A percentile compares a stretch with the other conserved stretches of the same genome.
Evolutionary conservation across 2,888 invertebrate genomes (phyloP).

Genomic region (Caenorhabditis becei): DNA sequence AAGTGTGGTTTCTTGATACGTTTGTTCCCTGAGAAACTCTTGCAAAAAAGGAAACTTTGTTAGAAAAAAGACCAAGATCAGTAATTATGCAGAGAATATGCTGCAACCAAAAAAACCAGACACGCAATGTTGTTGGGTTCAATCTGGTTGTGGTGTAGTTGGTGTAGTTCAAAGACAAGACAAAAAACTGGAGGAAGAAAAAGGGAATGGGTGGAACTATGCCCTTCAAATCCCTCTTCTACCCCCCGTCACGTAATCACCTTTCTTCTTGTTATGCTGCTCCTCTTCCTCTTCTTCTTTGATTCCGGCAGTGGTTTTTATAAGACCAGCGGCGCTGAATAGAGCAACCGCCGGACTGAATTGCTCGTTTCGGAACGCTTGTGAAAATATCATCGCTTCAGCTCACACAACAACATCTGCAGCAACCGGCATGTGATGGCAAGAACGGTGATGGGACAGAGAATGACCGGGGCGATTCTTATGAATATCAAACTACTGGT

Average conservation of each 20-base stretch:
- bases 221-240: constrained; percentile 46
- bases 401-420: constrained; percentile 26
- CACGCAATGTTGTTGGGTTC: neutral
- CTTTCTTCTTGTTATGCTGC: constrained; percentile 52
- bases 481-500: constrained; percentile 3
- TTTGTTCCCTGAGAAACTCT: neutral
- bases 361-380: constrained; percentile 78
- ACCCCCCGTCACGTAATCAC: constrained; percentile 37
- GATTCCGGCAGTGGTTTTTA: constrained; percentile 78
- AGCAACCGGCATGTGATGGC: neutral
- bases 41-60: neutral
- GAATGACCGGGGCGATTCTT: neutral
- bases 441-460: constrained; percentile 26
- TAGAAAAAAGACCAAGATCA: neutral
- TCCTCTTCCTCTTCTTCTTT: constrained; percentile 63
- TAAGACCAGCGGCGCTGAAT: constrained; percentile 78
- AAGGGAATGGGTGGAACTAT: constrained; percentile 13
- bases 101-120: too few relatives aligned
- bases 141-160: too few relatives aligned
- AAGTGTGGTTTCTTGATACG: constrained; percentile 11
- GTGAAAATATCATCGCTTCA: constrained; percentile 77
- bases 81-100: constrained; percentile 13
- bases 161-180: constrained; percentile 5
- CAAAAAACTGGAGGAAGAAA: neutral
- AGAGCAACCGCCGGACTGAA: constrained; percentile 80